Evolutionary conservation across 2,888 invertebrate genomes (phyloP).

Genomic region (Eupithecia vulgata): DNA sequence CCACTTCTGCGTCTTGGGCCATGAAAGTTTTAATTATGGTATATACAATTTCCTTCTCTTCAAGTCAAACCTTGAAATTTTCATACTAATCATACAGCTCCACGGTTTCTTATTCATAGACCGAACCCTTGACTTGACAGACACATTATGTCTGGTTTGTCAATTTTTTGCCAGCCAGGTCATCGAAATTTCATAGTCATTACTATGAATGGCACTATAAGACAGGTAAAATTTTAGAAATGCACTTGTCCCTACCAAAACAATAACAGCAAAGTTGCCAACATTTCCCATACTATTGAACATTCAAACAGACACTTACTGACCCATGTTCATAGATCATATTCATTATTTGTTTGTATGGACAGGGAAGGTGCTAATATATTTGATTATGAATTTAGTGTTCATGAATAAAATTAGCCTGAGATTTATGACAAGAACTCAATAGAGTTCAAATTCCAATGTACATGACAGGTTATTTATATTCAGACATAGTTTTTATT

Average conservation of each 20-base stretch:
- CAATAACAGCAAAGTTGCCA: not conserved
- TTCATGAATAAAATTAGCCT: constrained; percentile 5
- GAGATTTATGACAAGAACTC: not conserved
- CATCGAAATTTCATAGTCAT: not conserved
- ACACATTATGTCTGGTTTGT: no score
- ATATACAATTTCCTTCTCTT: not conserved
- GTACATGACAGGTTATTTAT: constrained; percentile 28
- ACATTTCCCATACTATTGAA: constrained; percentile 1
- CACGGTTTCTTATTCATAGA: not conserved
- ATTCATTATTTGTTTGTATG: not conserved
- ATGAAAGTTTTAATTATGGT: no score
- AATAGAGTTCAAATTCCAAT: constrained; percentile 3
- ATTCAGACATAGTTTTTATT: constrained; percentile 1
- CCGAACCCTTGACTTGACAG: not conserved
- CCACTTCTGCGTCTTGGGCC: no score
- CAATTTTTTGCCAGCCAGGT: not conserved
- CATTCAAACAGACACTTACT: not conserved
- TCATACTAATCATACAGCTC: not conserved
- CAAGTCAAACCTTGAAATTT: constrained; percentile 1
- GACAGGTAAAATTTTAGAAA: not conserved
- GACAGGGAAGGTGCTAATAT: not conserved
- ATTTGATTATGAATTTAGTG: not conserved
- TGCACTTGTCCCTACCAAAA: not conserved
- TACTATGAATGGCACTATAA: not conserved
- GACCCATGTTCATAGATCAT: not conserved